Evolutionary conservation across 2,797 vertebrate genomes (phyloP).

Genomic region (Hypotaenidia okinawae): DNA sequence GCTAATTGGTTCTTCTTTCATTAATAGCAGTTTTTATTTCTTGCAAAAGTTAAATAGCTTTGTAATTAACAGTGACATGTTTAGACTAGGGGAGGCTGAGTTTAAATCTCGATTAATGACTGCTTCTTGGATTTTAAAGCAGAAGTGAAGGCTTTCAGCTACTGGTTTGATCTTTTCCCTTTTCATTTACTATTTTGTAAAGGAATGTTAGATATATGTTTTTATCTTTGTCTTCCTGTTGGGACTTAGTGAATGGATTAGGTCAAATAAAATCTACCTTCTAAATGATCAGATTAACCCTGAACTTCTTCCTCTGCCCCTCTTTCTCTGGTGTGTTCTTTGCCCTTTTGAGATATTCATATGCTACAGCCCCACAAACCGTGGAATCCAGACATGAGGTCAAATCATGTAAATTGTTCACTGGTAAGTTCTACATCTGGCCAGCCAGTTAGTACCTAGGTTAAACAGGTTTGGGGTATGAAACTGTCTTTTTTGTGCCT

Average conservation of each 20-base stretch:
- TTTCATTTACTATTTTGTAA: conserved; percentile 35
- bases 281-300: not conserved
- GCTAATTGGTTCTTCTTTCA: conserved; percentile 65
- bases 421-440: not conserved
- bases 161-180: conserved; percentile 40
- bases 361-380: not conserved
- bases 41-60: conserved; percentile 59
- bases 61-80: conserved; percentile 63
- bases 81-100: conserved; percentile 18
- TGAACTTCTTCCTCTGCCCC: not conserved
- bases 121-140: conserved; percentile 50
- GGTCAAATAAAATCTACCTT: not conserved
- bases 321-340: not conserved
- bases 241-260: conserved; percentile 17
- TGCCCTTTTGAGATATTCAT: not conserved
- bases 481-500: not conserved
- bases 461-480: not conserved
- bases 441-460: not conserved
- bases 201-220: not conserved
- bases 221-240: conserved; percentile 1
- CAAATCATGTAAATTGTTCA: not conserved
- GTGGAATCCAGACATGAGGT: not conserved
- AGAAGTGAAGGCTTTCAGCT: conserved; percentile 24
- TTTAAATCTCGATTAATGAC: conserved; percentile 53
- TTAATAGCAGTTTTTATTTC: conserved; percentile 63